phyloP scores from a whole-genome alignment of 2,888 invertebrate species.

The Blastobasis lacticolella region DNA sequence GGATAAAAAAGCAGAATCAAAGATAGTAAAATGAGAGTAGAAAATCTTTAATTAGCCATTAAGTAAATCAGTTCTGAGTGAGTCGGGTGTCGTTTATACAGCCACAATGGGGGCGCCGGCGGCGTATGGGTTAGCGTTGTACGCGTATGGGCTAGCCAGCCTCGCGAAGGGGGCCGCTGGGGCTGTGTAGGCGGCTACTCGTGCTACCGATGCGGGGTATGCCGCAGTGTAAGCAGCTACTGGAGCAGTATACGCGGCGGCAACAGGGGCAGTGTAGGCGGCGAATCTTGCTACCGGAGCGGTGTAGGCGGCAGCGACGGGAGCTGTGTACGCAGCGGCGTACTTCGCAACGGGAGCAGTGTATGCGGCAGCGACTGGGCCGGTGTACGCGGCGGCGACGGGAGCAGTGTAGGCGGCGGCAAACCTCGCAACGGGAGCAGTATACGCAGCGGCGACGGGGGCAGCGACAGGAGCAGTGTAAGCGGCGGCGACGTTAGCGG shows the following conservation, averaged over 20 bases:
- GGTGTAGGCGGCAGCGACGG: slow-evolving; percentile 32
- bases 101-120: not conserved
- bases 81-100: not conserved
- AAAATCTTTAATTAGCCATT: slow-evolving; percentile 9
- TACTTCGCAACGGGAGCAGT: slow-evolving; percentile 28
- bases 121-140: not conserved
- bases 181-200: not conserved
- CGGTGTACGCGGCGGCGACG: slow-evolving; percentile 15
- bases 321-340: slow-evolving; percentile 34
- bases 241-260: slow-evolving; percentile 1
- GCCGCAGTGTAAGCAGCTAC: not conserved
- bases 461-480: slow-evolving; percentile 26
- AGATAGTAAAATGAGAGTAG: slow-evolving; percentile 1
- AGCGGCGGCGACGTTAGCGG: slow-evolving; percentile 31
- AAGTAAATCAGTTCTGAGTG: slow-evolving; percentile 4
- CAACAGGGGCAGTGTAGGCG: slow-evolving; percentile 3
- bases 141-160: not conserved
- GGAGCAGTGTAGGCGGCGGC: slow-evolving; percentile 13
- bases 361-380: slow-evolving; percentile 12
- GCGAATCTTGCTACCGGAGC: slow-evolving; percentile 2
- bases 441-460: slow-evolving; percentile 19
- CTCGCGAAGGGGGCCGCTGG: no score
- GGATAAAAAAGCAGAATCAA: not conserved
- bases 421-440: slow-evolving; percentile 16
- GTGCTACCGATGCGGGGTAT: not conserved